These are phyloP conservation scores for Corella eumyota DNA, from an alignment of 23 tunicate genomes.

Conservation along the genomic window DNA sequence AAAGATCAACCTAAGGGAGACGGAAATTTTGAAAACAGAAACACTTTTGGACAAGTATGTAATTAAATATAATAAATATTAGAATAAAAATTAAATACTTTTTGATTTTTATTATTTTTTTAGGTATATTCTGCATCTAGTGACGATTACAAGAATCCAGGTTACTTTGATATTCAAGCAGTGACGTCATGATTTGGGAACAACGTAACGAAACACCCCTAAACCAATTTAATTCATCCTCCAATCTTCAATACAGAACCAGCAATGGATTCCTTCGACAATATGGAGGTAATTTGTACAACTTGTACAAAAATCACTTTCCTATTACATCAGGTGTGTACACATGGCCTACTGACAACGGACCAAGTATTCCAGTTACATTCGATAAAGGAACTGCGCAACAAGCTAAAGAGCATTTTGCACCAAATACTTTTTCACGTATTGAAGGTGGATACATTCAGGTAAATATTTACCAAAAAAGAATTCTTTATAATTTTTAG, in stretches of 20 bases:
- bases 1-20: constrained; percentile 21
- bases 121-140: constrained; percentile 26
- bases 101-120: too few relatives aligned
- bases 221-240: constrained; percentile 1
- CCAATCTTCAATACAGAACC: constrained; percentile 34
- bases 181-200: constrained; percentile 89
- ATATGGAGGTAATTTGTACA: constrained; percentile 33
- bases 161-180: constrained; percentile 41
- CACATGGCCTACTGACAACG: constrained; percentile 8
- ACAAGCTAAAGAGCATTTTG: constrained; percentile 9
- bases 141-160: constrained; percentile 67
- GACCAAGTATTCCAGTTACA: constrained; percentile 35
- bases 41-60: constrained; percentile 39
- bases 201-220: constrained; percentile 67
- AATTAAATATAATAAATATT: too few relatives aligned
- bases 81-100: too few relatives aligned
- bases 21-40: constrained; percentile 33
- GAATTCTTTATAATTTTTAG: too few relatives aligned
- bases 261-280: constrained; percentile 13
- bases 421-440: not conserved
- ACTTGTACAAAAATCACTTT: constrained; percentile 20
- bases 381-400: constrained; percentile 32
- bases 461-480: constrained; percentile 7
- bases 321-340: constrained; percentile 24
- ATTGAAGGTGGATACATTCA: constrained; percentile 40